Evolutionary conservation across 2,113 vertebrate genomes (phyloP).

Genomic region (Strix uralensis): DNA sequence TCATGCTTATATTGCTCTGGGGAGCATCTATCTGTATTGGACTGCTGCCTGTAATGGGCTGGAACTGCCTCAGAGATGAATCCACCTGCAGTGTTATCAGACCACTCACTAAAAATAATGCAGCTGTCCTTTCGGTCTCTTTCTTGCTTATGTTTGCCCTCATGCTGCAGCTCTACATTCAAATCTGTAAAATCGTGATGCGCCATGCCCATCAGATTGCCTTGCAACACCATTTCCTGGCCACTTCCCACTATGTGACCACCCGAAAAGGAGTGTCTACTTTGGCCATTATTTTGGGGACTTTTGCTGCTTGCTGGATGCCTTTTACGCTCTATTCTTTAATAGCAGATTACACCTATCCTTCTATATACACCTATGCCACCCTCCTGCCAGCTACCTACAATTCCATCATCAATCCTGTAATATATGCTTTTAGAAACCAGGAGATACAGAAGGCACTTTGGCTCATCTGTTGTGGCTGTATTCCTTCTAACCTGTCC

Average conservation of each 20-base stretch:
- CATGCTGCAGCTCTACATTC: conserved; percentile 97
- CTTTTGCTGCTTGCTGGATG: conserved; percentile 99
- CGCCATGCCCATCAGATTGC: conserved; percentile 98
- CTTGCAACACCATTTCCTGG: conserved; percentile 97
- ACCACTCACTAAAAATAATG: conserved; percentile 96
- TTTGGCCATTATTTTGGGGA: conserved; percentile 96
- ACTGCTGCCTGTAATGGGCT: conserved; percentile 91
- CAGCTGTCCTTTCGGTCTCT: conserved; percentile 91
- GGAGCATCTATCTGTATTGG: conserved; percentile 91
- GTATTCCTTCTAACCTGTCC: conserved; percentile 85
- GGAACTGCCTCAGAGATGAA: conserved; percentile 95
- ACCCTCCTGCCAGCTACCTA: conserved; percentile 97
- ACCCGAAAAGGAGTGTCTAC: conserved; percentile 97
- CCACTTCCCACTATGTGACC: conserved; percentile 98
- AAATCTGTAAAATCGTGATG: conserved; percentile 98
- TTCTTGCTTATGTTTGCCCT: conserved; percentile 97
- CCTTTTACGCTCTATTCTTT: conserved; percentile 97
- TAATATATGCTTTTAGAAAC: conserved; percentile 98
- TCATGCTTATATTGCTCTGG: conserved; percentile 95
- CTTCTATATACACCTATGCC: conserved; percentile 96
- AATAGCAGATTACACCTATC: conserved; percentile 96
- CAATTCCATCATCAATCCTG: conserved; percentile 98
- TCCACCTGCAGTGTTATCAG: conserved; percentile 94
- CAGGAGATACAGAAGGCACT: conserved; percentile 99
- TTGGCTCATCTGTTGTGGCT: conserved; percentile 95